Base-by-base conservation (phyloP, 2,888 invertebrate species). In the Drosophila prostipennis region DNA sequence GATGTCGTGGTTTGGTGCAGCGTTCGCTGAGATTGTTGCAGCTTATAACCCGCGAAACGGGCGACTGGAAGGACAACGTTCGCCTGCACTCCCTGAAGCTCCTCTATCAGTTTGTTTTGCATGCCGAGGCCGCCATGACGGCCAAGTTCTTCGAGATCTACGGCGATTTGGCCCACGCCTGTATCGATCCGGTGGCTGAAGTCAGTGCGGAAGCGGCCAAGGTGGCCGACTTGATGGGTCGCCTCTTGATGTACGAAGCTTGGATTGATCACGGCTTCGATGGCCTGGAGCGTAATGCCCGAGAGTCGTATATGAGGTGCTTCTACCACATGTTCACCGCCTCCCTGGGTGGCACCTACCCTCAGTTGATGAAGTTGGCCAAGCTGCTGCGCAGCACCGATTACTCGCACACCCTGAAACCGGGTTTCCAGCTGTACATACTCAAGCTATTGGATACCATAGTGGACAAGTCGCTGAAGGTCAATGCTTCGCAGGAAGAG, bases 1-100 rank as follows among this genome's bases (percentile, higher is more conserved):
- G 98, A 0, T 98, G 98, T 89, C 94, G 98, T 8, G 93, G 93
- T 2, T 91, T 98, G 52, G 96, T 96, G 0, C 95, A 96, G 86
- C 94, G 94, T 64, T 95, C 97, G 87, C 64, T 92, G 16, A 86
- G 89, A 6, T 65, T 92, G 3, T 61, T 92, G 3, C 77, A 81
- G n/a, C 61, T 91, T 6, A 89, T 92, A 36, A 85, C 91, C 32
- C 77, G 89, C 0, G 92, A 92, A 60, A 77, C 90, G 0, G 58
- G 74, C 2, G 92, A 92, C 68, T 92, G 92, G 92, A 92, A 92
- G 70, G 91, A 91, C n/a, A 90, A 92, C 55, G 92, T 92, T 19
- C 90, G 92, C 10, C 54, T 92, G 13, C 92, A 92, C 65, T 81
- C 92, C 0, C 69, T 92, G 0, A 91, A 90, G 70, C 72, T 92